Evolutionary conservation across 2,888 invertebrate genomes (phyloP).

Genomic region (Micoletzkya japonica): DNA sequence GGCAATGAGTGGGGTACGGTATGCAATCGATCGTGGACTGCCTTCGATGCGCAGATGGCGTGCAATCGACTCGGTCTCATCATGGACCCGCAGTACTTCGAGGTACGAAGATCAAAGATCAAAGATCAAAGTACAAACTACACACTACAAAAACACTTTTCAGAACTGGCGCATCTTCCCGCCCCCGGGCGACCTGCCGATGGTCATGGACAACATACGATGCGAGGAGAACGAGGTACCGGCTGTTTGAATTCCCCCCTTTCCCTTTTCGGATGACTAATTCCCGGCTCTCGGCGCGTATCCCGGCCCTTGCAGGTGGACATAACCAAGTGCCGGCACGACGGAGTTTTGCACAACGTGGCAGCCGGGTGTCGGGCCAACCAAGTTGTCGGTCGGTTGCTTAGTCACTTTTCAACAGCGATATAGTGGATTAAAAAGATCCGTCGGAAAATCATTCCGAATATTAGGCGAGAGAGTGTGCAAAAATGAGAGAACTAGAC

Average conservation of each 20-base stretch:
- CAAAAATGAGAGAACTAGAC: background rate
- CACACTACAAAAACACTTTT: background rate
- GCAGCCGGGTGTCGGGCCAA: constrained; percentile 65
- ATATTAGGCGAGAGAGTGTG: background rate
- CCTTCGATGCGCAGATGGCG: constrained; percentile 85
- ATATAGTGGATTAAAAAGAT: too few relatives aligned
- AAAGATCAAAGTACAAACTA: background rate
- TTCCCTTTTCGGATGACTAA: background rate
- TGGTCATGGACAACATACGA: constrained; percentile 76
- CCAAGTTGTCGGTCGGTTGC: constrained; percentile 68
- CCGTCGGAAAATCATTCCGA: background rate
- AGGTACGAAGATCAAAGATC: constrained; percentile 64
- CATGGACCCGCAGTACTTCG: constrained; percentile 82
- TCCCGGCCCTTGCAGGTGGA: constrained; percentile 70
- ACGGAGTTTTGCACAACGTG: constrained; percentile 74
- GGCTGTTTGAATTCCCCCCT: too few relatives aligned
- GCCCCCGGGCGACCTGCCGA: constrained; percentile 56
- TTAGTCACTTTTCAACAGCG: too few relatives aligned
- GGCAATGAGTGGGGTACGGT: constrained; percentile 93
- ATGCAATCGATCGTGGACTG: constrained; percentile 93
- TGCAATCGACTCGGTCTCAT: constrained; percentile 92
- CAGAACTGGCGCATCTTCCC: constrained; percentile 62
- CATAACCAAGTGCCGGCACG: constrained; percentile 79
- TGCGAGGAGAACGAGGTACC: constrained; percentile 75
- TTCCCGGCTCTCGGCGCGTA: background rate